These are phyloP conservation scores for Coptodon rendalli DNA, from an alignment of 2,113 vertebrate genomes.

Conservation along the genomic window DNA sequence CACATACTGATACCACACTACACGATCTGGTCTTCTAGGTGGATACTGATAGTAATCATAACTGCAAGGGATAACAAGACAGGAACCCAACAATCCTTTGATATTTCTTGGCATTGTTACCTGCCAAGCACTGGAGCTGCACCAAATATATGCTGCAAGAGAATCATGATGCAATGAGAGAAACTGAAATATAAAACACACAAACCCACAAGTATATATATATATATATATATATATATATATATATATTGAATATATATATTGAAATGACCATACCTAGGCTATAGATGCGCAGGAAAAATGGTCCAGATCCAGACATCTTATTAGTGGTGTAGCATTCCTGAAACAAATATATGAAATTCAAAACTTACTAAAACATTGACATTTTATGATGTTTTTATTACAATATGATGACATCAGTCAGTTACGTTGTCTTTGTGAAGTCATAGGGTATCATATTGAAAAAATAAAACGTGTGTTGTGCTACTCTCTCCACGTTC, in stretches of 20 bases:
- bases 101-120: conserved; percentile 33
- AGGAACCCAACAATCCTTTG: conserved; percentile 32
- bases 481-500: not conserved
- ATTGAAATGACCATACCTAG: conserved; percentile 5
- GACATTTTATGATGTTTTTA: not conserved
- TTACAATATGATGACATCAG: not conserved
- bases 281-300: not conserved
- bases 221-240: no score
- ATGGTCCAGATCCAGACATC: conserved; percentile 4
- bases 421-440: not conserved
- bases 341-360: not conserved
- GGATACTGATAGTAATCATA: conserved; percentile 28
- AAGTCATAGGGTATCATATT: not conserved
- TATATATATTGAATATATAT: not conserved
- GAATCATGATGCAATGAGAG: not conserved
- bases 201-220: not conserved
- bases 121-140: conserved; percentile 5
- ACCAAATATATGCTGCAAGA: conserved; percentile 16
- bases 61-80: conserved; percentile 59
- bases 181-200: not conserved
- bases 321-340: not conserved
- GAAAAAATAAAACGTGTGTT: not conserved
- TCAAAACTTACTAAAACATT: not conserved
- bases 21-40: not conserved
- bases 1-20: conserved; percentile 60